These are phyloP conservation scores for Chloropsis cyanopogon DNA, from an alignment of 2,113 vertebrate species.

Conservation along the genomic window DNA sequence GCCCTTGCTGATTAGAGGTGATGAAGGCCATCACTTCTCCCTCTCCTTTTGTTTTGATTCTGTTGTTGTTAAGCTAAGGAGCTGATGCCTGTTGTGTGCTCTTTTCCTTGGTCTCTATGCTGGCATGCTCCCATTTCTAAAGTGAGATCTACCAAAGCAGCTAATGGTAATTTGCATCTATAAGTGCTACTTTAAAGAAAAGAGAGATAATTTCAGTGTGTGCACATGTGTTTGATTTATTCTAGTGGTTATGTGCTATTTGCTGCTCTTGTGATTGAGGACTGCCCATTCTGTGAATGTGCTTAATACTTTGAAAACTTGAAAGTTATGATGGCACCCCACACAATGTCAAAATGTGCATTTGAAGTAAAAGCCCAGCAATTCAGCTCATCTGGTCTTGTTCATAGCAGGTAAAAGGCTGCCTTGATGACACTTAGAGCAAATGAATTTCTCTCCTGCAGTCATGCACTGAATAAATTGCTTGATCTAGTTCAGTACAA, in stretches of 20 bases:
- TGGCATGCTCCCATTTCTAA: not conserved
- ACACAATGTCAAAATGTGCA: constrained; percentile 40
- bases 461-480: constrained; percentile 59
- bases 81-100: not conserved
- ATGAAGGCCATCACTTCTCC: not conserved
- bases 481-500: constrained; percentile 63
- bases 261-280: constrained; percentile 2
- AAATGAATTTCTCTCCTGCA: constrained; percentile 62
- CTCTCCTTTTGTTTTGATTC: constrained; percentile 19
- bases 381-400: constrained; percentile 52
- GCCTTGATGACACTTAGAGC: constrained; percentile 61
- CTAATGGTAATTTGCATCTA: constrained; percentile 19
- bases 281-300: constrained; percentile 30
- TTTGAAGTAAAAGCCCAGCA: constrained; percentile 58
- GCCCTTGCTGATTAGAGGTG: not conserved
- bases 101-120: not conserved
- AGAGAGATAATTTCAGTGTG: not conserved
- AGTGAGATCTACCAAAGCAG: not conserved
- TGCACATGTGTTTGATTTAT: constrained; percentile 24
- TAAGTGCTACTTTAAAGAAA: constrained; percentile 30
- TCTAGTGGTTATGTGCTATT: constrained; percentile 22
- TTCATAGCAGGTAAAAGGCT: constrained; percentile 64
- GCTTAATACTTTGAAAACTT: constrained; percentile 56
- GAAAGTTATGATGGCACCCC: constrained; percentile 29
- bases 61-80: not conserved